These are phyloP conservation scores for Podarcis lilfordi DNA, from an alignment of 2,797 vertebrate genomes.

Conservation along the genomic window DNA sequence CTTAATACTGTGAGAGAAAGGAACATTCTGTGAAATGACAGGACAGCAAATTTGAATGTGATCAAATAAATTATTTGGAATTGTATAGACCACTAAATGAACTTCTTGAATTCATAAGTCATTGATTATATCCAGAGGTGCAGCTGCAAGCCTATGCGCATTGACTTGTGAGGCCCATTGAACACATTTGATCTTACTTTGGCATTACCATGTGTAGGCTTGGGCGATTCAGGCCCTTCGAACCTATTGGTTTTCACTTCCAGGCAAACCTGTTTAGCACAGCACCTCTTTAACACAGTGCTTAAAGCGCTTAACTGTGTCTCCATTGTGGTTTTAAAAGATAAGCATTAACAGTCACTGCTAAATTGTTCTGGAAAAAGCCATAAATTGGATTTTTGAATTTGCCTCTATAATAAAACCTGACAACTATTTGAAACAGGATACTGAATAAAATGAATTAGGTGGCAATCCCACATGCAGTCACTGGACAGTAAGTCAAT, in stretches of 20 bases:
- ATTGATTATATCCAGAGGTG: neutral
- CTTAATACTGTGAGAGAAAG: conserved; percentile 10
- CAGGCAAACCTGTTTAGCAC: neutral
- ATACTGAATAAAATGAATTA: conserved; percentile 48
- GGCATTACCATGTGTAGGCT: neutral
- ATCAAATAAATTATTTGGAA: neutral
- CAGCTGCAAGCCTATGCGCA: neutral
- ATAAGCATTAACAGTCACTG: neutral
- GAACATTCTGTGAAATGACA: conserved; percentile 30
- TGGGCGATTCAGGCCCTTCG: too few relatives aligned
- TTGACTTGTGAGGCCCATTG: neutral
- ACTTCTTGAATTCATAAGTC: neutral
- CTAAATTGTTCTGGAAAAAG: neutral
- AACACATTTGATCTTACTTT: neutral
- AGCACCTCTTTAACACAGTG: neutral
- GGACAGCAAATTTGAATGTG: conserved; percentile 28
- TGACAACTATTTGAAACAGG: conserved; percentile 53
- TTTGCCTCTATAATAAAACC: conserved; percentile 58
- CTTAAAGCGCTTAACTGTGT: neutral
- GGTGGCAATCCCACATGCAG: neutral
- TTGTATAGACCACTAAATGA: neutral
- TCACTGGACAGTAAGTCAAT: neutral
- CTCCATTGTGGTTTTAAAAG: neutral
- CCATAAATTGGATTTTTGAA: conserved; percentile 47
- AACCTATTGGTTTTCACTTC: neutral